Evolutionary conservation across 1,140 invertebrate genomes (phyloP).

Genomic region (Mycetomoellerius zeteki): DNA sequence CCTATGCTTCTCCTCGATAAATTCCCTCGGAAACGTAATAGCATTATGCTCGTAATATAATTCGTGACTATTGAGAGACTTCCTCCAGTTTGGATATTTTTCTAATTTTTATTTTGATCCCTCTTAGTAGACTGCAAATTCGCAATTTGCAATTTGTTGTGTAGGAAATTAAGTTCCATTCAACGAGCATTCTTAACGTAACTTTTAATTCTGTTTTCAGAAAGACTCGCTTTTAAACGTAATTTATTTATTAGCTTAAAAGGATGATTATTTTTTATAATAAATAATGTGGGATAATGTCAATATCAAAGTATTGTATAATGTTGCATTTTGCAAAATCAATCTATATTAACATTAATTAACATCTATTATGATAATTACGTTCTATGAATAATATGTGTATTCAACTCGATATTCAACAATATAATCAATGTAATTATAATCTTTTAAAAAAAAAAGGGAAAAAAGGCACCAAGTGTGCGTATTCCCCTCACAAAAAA

Average conservation of each 20-base stretch:
- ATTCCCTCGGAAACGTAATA: constrained; percentile 39
- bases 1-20: constrained; percentile 1
- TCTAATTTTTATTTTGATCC: constrained; percentile 2
- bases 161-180: constrained; percentile 9
- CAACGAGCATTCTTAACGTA: background rate
- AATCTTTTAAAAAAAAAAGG: too few species aligned
- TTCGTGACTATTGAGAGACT: constrained; percentile 28
- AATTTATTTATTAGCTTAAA: background rate
- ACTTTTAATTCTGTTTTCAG: background rate
- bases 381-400: background rate
- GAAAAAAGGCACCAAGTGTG: too few species aligned
- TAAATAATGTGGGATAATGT: background rate
- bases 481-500: too few species aligned
- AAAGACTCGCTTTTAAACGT: background rate
- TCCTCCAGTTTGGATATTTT: constrained; percentile 6
- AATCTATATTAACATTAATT: constrained; percentile 1
- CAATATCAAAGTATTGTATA: background rate
- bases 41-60: constrained; percentile 40
- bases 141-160: background rate
- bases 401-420: background rate
- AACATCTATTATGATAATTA: constrained; percentile 8
- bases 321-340: constrained; percentile 12
- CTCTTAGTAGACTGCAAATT: constrained; percentile 1
- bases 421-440: background rate
- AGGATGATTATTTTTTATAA: background rate